Evolutionary conservation across 2,113 vertebrate species (phyloP).

Genomic region (Thalassarche chlororhynchos): DNA sequence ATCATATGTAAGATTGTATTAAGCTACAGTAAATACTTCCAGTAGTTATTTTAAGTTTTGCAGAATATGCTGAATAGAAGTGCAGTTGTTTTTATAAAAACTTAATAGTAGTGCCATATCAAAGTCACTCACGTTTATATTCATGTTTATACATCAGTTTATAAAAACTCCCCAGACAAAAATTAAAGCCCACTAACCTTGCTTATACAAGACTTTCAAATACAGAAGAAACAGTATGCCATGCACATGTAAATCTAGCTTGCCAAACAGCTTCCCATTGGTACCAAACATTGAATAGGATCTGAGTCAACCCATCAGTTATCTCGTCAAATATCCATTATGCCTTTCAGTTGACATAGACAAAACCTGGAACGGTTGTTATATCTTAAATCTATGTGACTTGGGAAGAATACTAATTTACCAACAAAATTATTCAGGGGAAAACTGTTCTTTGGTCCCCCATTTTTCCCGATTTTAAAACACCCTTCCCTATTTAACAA

Average conservation of each 20-base stretch:
- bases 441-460: neutral
- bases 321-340: neutral
- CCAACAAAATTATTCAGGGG: neutral
- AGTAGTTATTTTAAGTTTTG: neutral
- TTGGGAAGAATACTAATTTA: neutral
- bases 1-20: neutral
- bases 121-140: neutral
- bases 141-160: neutral
- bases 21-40: neutral
- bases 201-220: neutral
- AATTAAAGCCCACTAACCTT: neutral
- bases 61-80: neutral
- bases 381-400: too few relatives aligned
- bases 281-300: neutral
- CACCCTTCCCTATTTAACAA: neutral
- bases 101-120: neutral
- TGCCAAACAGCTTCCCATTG: neutral
- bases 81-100: neutral
- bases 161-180: neutral
- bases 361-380: neutral
- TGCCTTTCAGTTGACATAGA: neutral
- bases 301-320: neutral
- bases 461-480: neutral
- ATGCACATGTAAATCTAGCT: neutral
- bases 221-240: neutral